These are phyloP conservation scores for Brachyopa scutellaris DNA, from an alignment of 2,888 invertebrate genomes.

Conservation along the genomic window DNA sequence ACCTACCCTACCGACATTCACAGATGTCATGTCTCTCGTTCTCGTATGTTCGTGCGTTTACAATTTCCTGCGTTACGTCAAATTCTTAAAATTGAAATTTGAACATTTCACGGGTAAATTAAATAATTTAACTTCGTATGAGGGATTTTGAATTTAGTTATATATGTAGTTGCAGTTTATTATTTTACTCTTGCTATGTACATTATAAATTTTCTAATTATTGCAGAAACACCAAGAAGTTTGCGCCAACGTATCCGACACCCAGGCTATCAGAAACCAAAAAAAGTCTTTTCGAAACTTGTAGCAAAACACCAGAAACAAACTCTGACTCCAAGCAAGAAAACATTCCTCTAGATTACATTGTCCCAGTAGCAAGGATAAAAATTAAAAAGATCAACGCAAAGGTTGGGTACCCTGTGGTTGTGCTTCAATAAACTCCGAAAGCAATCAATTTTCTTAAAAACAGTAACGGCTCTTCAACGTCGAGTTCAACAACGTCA, in stretches of 20 bases:
- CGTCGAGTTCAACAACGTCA: too few relatives aligned
- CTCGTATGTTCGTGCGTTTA: too few relatives aligned
- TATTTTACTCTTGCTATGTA: too few relatives aligned
- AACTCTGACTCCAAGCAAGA: slow-evolving; percentile 72
- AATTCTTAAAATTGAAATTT: slow-evolving; percentile 19
- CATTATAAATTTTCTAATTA: too few relatives aligned
- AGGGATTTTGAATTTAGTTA: not conserved
- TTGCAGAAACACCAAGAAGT: slow-evolving; percentile 76
- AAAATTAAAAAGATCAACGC: slow-evolving; percentile 49
- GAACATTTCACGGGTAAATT: slow-evolving; percentile 56
- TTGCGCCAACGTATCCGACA: slow-evolving; percentile 79
- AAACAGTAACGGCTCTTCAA: slow-evolving; percentile 28
- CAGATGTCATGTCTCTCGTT: too few relatives aligned
- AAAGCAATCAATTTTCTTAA: slow-evolving; percentile 53
- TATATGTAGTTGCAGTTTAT: not conserved
- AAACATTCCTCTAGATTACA: slow-evolving; percentile 75
- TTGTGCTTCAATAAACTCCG: not conserved
- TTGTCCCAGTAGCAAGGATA: slow-evolving; percentile 74
- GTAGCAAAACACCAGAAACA: not conserved
- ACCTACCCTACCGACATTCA: too few relatives aligned
- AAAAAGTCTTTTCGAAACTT: slow-evolving; percentile 83
- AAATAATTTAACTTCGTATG: slow-evolving; percentile 23
- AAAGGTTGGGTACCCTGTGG: slow-evolving; percentile 46
- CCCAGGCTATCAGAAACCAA: slow-evolving; percentile 85
- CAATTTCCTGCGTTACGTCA: slow-evolving; percentile 61